Conservation (phyloP, 2,113 vertebrate genomes). For the Brachyhypopomus occidentalis region DNA sequence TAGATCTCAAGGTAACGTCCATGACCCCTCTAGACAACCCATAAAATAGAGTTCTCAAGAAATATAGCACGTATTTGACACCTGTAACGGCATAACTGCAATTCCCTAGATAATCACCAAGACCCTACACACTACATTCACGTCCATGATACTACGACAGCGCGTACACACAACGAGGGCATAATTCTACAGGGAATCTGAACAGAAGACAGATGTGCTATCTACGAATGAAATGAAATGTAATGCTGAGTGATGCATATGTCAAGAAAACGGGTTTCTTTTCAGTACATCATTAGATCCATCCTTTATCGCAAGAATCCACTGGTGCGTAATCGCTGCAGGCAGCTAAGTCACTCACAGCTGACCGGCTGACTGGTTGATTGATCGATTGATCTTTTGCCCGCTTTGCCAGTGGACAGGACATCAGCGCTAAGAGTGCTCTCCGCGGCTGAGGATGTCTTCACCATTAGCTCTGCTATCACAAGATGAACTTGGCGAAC, state of each 20-base stretch:
- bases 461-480: neutral
- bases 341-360: constrained; percentile 50
- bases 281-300: neutral
- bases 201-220: neutral
- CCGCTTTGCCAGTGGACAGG: no score
- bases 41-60: neutral
- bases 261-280: neutral
- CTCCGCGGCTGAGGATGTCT: neutral
- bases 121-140: neutral
- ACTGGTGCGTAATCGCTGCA: constrained; percentile 51
- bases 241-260: neutral
- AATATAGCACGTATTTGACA: neutral
- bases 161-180: neutral
- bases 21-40: constrained; percentile 50
- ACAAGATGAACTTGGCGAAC: constrained; percentile 4
- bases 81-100: neutral
- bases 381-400: constrained; percentile 56
- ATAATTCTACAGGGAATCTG: neutral
- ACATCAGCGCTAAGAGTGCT: neutral
- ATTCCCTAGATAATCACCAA: neutral
- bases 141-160: neutral
- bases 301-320: constrained; percentile 35
- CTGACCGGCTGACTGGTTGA: constrained; percentile 13
- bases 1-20: constrained; percentile 68
- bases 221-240: neutral